Base-by-base conservation (phyloP, 2,888 invertebrate genomes). In the Baccha elongata region DNA sequence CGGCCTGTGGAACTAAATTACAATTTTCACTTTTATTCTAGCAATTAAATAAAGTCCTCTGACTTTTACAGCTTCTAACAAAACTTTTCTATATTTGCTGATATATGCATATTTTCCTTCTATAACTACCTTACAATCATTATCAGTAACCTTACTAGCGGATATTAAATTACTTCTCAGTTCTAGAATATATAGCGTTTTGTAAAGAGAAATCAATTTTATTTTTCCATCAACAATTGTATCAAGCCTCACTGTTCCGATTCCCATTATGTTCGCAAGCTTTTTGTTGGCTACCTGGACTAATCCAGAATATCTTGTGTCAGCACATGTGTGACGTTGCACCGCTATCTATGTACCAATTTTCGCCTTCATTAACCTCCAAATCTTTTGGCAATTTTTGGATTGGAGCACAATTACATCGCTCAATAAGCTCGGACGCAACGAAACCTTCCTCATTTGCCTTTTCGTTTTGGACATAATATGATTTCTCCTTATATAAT, bases 241-340 rank as follows among this genome's bases (percentile, higher is more conserved):
- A 10, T 55, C 21, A 19, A 55, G 55, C 21, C n/a, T 55, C 0
- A 55, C 37, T 21, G 55, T 37, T 37, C 37, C 35, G 37, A 40
- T 55, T 55, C 55, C 55, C 37, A n/a, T 40, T 19, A 55, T 55
- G 21, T 40, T 21, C 11, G 37, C 35, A 37, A 21, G 40, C 55
- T 37, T 55, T 55, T 55, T 55, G 29, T 52, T 32, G 52, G 52
- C 15, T n/a, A 52, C 50, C 50, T 37, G 21, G 26, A 50, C 50
- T 11, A 21, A 19, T 21, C 46, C 46, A 87, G 26, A 26, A 26
- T 26, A 26, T 4, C 26, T 26, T 26, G 26, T 26, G 26, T 26
- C 26, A 26, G 6, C 37, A 37, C 37, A 37, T 37, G 37, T 13
- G 37, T n/a, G 37, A 37, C n/a, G 37, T 37, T 11, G 37, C 37